Base-by-base conservation (phyloP, 2,888 invertebrate species). In the Arctia plantaginis region DNA sequence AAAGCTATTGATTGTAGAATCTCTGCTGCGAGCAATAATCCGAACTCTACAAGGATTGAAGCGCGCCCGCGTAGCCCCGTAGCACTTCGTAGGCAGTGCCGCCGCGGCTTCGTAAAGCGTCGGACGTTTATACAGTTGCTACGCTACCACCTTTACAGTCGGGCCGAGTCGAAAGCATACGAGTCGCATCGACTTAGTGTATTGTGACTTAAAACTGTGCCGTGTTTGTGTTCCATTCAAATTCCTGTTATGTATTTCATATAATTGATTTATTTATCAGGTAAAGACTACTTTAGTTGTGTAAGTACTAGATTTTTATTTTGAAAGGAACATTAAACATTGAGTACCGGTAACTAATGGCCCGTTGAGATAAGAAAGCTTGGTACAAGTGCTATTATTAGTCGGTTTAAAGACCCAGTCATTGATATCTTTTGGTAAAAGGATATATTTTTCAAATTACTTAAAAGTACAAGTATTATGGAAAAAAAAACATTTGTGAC, bases 1-100 rank as follows among this genome's bases (percentile, higher is more conserved):
- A 89, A 90, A 89, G 87, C 89, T 93, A 94, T 94, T 91, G 93
- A 94, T 94, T 93, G 90, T 90, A 82, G 89, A 95, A 94, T 94
- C 93, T 92, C 91, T 93, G 92, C 92, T 93, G 89, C 89, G 90
- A 91, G 89, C 89, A 91, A 91, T 92, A 93, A 92, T 93, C 92
- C 91, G 89, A 92, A 92, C 87, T 90, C 91, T 91, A 89, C 87
- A 88, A 86, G 90, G 92, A 88, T 90, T 90, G 90, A 90, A 93
- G 90, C 91, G 90, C 91, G 89, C 90, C 83, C 88, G 89, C 92
- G 93, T 93, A 92, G 92, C 89, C 68, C 15, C 72, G 71, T 77
- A 73, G 71, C 91, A 87, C 7, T 62, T 39, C 92, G 93, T 93
- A 92, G 93, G 88, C 94, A 95, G 95, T 95, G 90, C 90, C 90